Base-by-base conservation (phyloP, 2,797 vertebrate species). In the Coendou prehensilis region DNA sequence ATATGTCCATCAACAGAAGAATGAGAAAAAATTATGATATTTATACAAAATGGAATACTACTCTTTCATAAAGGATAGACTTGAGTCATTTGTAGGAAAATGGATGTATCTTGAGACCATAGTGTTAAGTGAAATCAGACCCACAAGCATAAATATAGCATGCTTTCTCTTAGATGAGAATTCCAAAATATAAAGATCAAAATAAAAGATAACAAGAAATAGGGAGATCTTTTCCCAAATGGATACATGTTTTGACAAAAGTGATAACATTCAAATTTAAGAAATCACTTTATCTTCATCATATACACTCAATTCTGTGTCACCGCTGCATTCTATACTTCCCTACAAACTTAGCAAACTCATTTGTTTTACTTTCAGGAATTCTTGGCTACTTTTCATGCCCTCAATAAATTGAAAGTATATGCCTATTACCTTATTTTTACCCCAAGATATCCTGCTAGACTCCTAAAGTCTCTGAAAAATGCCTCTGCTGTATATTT, bases 311-410 rank as follows among this genome's bases (percentile, higher is more conserved):
- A 57, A 90, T 93, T 83, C 6, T 87, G 56, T 91, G 15, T 6
- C 23, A 90, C 2, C 64, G 37, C 1, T 91, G 26, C 56, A 90
- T 92, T 95, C 95, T 90, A 41, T 88, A 47, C 78, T 79, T 63
- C 18, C 47, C 9, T 73, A n/a, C 41, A 93, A 89, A 14, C 28
- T 57, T 67, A 78, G 56, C 13, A 63, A 75, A 80, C 8, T 57
- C 41, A 63, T 81, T 80, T 22, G 22, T 93, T 81, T 92, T 26
- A 88, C 18, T 71, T 80, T 88, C 9, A 52, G 47, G 23, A 85
- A 50, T 75, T 86, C 30, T 86, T 91, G 59, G 15, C 50, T 87
- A 89, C 26, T 23, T 89, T 13, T 80, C 78, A 81, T 73, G 15
- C 2, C 23, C 30, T 81, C 22, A 82, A 52, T 87, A 87, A 50